Base-by-base conservation (phyloP, 2,797 vertebrate genomes). In the Choloepus didactylus region DNA sequence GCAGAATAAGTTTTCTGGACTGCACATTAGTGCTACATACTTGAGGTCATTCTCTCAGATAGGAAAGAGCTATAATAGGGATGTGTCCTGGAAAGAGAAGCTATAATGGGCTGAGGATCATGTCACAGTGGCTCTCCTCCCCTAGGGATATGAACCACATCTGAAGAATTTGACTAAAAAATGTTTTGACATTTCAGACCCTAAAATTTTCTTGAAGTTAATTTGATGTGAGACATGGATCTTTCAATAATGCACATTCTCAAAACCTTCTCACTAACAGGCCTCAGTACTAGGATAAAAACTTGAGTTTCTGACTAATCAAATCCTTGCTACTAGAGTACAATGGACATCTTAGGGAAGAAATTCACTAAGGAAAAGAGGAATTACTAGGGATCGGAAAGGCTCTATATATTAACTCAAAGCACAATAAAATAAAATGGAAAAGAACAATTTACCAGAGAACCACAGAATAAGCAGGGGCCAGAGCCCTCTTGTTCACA, bases 401-500 rank as follows among this genome's bases (percentile, higher is more conserved):
- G 60, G 62, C 5, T 4, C 54, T 72, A 56, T 4, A 18, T 73
- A 72, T 56, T 23, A 77, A 82, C 23, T 83, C 1, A 35, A 7
- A 2, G 56, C 19, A 83, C 14, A 79, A 0, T 56, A 88, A 72
- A 93, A 79, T 15, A 79, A 89, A 87, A 96, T 3, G 85, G 1
- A 70, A 66, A 76, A 88, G 60, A 89, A 15, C 3, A 29, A 82
- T 98, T 95, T 98, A 99, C 99, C 99, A 99, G 98, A 89, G 89
- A 98, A 14, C 99, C 99, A n/a, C 99, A 99, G 98, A 99, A 99
- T 9, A 99, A 97, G 97, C 99, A 99, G 38, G 99, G 99, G 6
- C 99, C 99, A 0, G 99, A 99, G 35, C 99, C 99, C 88, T 99
- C 99, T 97, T 99, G 99, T 94, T 99, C 99, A 1, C 99, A 99